Evolutionary conservation across 1,140 invertebrate species (phyloP), one percentile per base, ranked within the genome.

Genomic region (Gryllus bimaculatus): DNA sequence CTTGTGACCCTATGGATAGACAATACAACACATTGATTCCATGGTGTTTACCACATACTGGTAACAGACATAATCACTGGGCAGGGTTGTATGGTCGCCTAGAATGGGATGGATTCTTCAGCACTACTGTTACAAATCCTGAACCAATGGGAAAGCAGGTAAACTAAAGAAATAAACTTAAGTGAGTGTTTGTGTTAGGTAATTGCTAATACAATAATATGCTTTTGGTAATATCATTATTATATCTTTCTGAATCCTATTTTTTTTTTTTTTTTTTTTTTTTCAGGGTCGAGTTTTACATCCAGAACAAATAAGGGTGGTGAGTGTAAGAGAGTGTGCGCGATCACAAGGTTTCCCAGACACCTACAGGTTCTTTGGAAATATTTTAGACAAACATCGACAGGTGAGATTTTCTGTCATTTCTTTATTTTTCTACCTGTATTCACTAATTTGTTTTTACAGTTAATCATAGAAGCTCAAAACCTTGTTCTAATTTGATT

Each of bases 91-190:
- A 91, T 88, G 93, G 95, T 1, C 88, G 95, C 78, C 83, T 96
- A 4, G 91, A 93, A 79, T 96, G 94, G 94, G 90, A 94, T 83
- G 94, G 94, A 15, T 95, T 93, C 87, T 96, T 96, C 84, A 90
- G 89, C 79, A 96, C 95, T 6, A 96, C 94, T 8, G 89, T 92
- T 77, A 96, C 94, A n/a, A 95, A 96, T 87, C 94, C 94, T 73
- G 94, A 96, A 84, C 94, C 95, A 10, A 96, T 96, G 93, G 94
- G 94, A 78, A 96, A 96, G 89, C 94, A 96, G 88, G 94, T 89
- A 80, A 1, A 39, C 26, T 39, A 39, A 39, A 39, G 26, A 39
- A 39, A 39, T 5, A 39, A 39, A 39, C 26, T 39, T 39, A 1
- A 39, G 26, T 39, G 26, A 39, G 1, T 66, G 1, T 66, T 66